Evolutionary conservation across 2,113 vertebrate genomes (phyloP).

Genomic region (Tetrao urogallus): DNA sequence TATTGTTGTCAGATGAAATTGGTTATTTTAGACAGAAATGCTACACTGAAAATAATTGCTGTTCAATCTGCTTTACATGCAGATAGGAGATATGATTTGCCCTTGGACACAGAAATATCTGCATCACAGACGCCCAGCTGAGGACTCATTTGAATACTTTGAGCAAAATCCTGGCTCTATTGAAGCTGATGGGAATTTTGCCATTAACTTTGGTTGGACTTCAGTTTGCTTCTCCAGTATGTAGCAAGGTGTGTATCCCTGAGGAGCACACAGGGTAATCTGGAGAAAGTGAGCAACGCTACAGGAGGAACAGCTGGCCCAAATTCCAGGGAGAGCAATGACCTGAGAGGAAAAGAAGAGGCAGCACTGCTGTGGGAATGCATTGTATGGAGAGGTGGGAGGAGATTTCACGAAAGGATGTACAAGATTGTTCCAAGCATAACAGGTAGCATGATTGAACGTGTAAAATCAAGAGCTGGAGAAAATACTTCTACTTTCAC

Average conservation of each 20-base stretch:
- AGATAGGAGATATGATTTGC: slow-evolving; percentile 46
- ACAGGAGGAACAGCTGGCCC: background rate
- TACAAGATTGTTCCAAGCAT: slow-evolving; percentile 31
- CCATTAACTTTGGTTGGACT: slow-evolving; percentile 29
- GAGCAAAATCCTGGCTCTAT: slow-evolving; percentile 24
- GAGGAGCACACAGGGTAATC: background rate
- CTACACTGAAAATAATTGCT: background rate
- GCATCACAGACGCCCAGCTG: slow-evolving; percentile 23
- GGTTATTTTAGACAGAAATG: background rate
- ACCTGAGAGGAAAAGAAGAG: slow-evolving; percentile 23
- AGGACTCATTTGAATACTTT: slow-evolving; percentile 60
- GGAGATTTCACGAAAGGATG: slow-evolving; percentile 12
- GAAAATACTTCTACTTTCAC: slow-evolving; percentile 59
- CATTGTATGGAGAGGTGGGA: slow-evolving; percentile 3
- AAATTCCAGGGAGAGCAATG: background rate
- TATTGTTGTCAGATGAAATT: background rate
- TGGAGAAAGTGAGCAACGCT: background rate
- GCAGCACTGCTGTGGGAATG: background rate
- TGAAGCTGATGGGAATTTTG: slow-evolving; percentile 36
- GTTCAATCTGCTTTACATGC: background rate
- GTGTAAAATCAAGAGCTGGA: slow-evolving; percentile 20
- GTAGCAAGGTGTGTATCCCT: background rate
- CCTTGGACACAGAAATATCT: slow-evolving; percentile 52
- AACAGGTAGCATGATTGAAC: slow-evolving; percentile 52
- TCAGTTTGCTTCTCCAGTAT: background rate